Conservation (phyloP, 2,797 vertebrate genomes). For the Alectoris magna region DNA sequence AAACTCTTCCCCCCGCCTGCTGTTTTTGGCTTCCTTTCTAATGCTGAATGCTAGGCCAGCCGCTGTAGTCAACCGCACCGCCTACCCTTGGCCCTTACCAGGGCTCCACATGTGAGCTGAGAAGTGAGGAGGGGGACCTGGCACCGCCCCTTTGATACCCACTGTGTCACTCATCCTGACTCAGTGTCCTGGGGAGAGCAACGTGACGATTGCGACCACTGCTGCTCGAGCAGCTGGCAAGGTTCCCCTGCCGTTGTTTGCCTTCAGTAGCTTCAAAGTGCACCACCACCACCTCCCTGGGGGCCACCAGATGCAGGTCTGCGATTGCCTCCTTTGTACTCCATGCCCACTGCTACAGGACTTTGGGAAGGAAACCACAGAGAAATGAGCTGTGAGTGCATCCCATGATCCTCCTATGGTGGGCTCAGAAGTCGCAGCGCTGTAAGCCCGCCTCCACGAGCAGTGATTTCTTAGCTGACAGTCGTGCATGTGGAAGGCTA, state of each 20-base stretch:
- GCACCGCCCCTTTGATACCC: neutral
- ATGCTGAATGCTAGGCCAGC: neutral
- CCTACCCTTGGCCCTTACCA: neutral
- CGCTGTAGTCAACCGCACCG: neutral
- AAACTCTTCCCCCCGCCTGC: neutral
- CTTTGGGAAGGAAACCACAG: slow-evolving; percentile 48
- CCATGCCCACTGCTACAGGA: neutral
- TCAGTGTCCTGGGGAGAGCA: slow-evolving; percentile 17
- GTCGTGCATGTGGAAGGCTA: slow-evolving; percentile 7
- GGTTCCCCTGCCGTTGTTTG: neutral
- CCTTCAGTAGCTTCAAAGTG: slow-evolving; percentile 49
- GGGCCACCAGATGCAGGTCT: slow-evolving; percentile 44
- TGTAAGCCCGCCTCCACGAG: neutral
- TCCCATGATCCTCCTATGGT: neutral
- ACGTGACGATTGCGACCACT: neutral
- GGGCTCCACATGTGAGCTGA: neutral
- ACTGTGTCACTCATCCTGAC: neutral
- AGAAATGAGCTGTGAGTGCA: slow-evolving; percentile 39
- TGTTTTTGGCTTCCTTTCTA: neutral
- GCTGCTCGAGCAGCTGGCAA: neutral
- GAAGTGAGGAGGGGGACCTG: neutral
- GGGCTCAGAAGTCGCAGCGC: neutral
- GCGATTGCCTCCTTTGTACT: slow-evolving; percentile 1
- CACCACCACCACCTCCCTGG: slow-evolving; percentile 20
- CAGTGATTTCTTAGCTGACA: slow-evolving; percentile 49